Base-by-base conservation (phyloP, 2,113 vertebrate species). In the Stigmatopora nigra region DNA sequence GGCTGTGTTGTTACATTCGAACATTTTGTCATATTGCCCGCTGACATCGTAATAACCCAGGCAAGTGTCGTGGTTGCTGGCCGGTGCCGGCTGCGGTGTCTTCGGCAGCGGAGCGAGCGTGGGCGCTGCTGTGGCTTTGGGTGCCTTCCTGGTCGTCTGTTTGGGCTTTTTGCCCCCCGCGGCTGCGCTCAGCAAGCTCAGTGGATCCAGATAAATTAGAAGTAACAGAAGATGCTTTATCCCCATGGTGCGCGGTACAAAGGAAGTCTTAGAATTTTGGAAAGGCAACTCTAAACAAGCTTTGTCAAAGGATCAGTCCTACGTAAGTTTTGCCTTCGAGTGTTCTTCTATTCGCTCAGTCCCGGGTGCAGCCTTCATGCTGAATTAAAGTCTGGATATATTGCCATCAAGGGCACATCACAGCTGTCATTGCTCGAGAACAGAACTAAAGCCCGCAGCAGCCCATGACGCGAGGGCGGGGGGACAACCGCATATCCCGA, bases 31-130 rank as follows among this genome's bases (percentile, higher is more conserved):
- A 75, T 93, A 98, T 80, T 96, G 94, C 38, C 96, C 97, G 88
- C 95, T 98, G 88, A 98, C 97, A 87, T 99, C 97, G 90, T 93
- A 98, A 89, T 99, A 95, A 60, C 95, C 95, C 88, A 90, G 92
- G 86, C 97, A 98, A 45, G 92, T 97, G 79, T 98, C 96, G 64
- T 95, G 92, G 68, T 84, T 89, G 47, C 81, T 83, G 69, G 80
- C 1, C 35, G 85, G 74, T 61, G 90, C 79, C 65, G 90, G 83
- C 78, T 78, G 78, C 78, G 84, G 73, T 62, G 68, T 82, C 72
- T 69, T 88, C 55, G 45, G 81, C 65, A 72, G 74, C 62, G 81
- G 75, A 61, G 65, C 57, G 0, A 74, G 82, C 20, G 88, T 80
- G 68, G 87, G 80, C 7, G 82, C 69, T 57, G 66, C 71, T 0